Base-by-base conservation (phyloP, 1,140 invertebrate genomes). In the Trachymyrmex cornetzi region DNA sequence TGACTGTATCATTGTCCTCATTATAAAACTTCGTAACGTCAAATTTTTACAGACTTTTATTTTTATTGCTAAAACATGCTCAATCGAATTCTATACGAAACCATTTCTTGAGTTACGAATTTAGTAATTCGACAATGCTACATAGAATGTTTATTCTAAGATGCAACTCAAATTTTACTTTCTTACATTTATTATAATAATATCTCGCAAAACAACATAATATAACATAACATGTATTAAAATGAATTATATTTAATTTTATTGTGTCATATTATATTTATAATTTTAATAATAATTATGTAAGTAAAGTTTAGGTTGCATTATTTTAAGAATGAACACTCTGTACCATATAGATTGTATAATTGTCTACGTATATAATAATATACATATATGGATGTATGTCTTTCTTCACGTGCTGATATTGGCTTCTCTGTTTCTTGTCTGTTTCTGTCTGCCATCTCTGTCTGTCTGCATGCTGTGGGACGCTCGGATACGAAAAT, bases 381-480 rank as follows among this genome's bases (percentile, higher is more conserved):
- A 64, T 59, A 79, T 57, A 67, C 66, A 80, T 67, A 85, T 63
- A 88, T 77, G 22, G 22, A 63, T 90, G 79, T 86, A 89, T 85
- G 89, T 90, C 87, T 85, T 80, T 92, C 50, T 90, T 82, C 86
- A 94, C 94, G 93, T 94, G 93, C 94, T 95, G 93, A 94, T 95
- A 94, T 93, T 94, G 93, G 93, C 93, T 95, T 94, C 92, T 95
- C 92, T 95, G 92, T 95, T 95, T 95, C 93, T 95, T 95, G 91
- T 95, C 93, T 94, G 93, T 94, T 94, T 95, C 92, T 95, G 94
- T 94, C 93, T 95, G 93, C 93, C 94, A 93, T 95, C 92, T 95
- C 93, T 95, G 92, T 94, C 94, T 96, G 94, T 95, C 94, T 95
- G 95, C 94, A 96, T 95, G 95, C 93, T 93, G 94, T 95, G 94